phyloP scores from a whole-genome alignment of 2,888 invertebrate species.

The Pomacea canaliculata region DNA sequence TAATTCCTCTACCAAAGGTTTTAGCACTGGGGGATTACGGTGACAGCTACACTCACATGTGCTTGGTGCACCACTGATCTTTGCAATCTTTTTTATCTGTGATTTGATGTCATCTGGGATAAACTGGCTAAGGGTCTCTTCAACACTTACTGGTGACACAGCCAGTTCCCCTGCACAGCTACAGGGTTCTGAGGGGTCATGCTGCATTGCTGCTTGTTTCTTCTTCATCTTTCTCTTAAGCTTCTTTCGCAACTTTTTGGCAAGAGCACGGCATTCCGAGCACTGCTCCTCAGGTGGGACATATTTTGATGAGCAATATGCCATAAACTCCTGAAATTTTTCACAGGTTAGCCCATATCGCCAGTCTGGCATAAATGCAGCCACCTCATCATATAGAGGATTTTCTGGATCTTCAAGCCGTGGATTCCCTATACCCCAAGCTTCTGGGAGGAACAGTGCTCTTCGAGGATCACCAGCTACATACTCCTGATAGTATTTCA shows the following conservation, averaged over 20 bases:
- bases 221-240: constrained; percentile 21
- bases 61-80: no score
- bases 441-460: constrained; percentile 3
- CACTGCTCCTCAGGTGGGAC: constrained; percentile 15
- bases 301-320: background rate
- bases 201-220: no score
- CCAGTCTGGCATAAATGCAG: constrained; percentile 12
- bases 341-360: constrained; percentile 14
- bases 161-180: no score
- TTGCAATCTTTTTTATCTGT: no score
- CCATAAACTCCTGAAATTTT: constrained; percentile 23
- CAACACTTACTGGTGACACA: no score
- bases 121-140: no score
- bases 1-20: no score
- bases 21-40: no score
- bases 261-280: constrained; percentile 1
- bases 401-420: constrained; percentile 18
- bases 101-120: no score
- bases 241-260: constrained; percentile 13
- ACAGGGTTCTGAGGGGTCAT: no score
- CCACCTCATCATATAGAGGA: constrained; percentile 10
- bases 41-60: no score
- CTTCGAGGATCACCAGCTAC: background rate
- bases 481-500: constrained; percentile 15
- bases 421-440: constrained; percentile 17